Evolutionary conservation across 2,888 invertebrate genomes (phyloP).

Genomic region (Exocentrus adspersus): DNA sequence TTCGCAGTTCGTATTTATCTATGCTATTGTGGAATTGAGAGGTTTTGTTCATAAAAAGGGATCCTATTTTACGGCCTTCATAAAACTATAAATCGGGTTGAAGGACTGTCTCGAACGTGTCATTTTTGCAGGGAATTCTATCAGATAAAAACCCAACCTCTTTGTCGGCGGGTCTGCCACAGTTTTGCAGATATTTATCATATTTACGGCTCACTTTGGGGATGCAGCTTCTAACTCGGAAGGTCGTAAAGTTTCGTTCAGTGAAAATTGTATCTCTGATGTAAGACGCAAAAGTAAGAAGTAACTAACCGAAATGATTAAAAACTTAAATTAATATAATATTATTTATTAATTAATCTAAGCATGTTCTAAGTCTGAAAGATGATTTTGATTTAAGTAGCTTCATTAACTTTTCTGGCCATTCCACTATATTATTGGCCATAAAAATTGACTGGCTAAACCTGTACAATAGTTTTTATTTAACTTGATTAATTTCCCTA

Average conservation of each 20-base stretch:
- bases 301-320: too few species aligned
- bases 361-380: too few species aligned
- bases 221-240: background rate
- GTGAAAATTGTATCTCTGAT: too few species aligned
- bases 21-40: constrained; percentile 8
- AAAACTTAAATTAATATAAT: too few species aligned
- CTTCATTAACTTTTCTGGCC: too few species aligned
- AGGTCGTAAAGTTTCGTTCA: background rate
- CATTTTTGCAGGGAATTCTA: constrained; percentile 1
- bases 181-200: constrained; percentile 14
- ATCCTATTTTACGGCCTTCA: background rate
- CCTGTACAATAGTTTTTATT: too few species aligned
- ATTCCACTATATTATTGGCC: too few species aligned
- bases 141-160: constrained; percentile 14
- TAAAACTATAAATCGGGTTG: constrained; percentile 13
- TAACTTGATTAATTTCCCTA: too few species aligned
- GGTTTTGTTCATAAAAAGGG: constrained; percentile 4
- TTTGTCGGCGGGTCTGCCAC: constrained; percentile 10
- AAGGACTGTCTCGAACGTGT: constrained; percentile 1
- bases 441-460: too few species aligned
- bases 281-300: too few species aligned
- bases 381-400: too few species aligned
- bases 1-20: background rate
- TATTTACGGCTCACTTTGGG: constrained; percentile 11
- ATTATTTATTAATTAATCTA: too few species aligned